phyloP scores from a whole-genome alignment of 1,140 invertebrate species.

The Elymnias hypermnestra region DNA sequence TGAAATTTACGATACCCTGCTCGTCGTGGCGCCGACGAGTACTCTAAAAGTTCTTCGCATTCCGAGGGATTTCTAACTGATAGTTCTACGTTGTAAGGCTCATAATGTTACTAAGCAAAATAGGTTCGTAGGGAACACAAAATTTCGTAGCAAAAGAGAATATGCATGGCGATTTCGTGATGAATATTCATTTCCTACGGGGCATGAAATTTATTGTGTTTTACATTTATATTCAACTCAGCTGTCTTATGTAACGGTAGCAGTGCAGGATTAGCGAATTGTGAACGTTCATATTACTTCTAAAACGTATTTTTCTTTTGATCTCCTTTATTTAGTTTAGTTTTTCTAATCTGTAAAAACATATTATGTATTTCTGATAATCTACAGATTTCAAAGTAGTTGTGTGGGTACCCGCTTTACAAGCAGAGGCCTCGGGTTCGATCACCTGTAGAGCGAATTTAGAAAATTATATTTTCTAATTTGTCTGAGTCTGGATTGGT shows the following conservation, averaged over 20 bases:
- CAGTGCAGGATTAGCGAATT: conserved; percentile 70
- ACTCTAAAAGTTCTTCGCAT: conserved; percentile 29
- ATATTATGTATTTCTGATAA: too few species aligned
- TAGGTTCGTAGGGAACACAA: conserved; percentile 44
- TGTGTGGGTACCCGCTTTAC: background rate
- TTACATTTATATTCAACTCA: conserved; percentile 75
- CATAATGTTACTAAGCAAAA: conserved; percentile 32
- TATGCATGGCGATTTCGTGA: conserved; percentile 75
- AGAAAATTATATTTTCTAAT: too few species aligned
- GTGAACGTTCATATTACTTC: conserved; percentile 59
- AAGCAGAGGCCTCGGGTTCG: too few species aligned
- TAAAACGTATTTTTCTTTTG: conserved; percentile 3
- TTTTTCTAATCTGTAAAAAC: background rate
- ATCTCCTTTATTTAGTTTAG: background rate
- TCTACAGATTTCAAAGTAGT: too few species aligned
- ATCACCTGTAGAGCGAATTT: too few species aligned
- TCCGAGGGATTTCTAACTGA: conserved; percentile 49
- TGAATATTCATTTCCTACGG: conserved; percentile 76
- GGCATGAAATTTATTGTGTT: conserved; percentile 76
- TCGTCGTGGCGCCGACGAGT: conserved; percentile 40
- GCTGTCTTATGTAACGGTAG: conserved; percentile 74
- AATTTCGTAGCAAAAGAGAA: conserved; percentile 69
- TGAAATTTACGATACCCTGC: conserved; percentile 71
- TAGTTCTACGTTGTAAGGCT: conserved; percentile 41
- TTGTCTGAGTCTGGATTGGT: too few species aligned